Conservation (phyloP, 2,113 vertebrate genomes). For the Ptilorrhoa leucosticta region DNA sequence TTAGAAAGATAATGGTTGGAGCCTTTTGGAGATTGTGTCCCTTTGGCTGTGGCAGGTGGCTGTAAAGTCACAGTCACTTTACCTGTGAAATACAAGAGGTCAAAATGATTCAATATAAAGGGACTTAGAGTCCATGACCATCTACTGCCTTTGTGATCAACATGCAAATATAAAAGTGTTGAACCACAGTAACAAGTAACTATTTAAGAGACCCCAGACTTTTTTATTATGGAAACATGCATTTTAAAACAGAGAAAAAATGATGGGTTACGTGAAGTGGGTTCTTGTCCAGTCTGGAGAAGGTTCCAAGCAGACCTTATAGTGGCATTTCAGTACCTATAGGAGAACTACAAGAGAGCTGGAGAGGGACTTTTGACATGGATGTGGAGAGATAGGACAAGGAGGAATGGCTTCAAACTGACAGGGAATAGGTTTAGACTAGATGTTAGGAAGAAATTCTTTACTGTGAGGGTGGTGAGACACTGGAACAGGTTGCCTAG, state of each 20-base stretch:
- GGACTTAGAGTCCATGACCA: neutral
- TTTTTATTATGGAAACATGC: neutral
- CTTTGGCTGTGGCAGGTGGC: neutral
- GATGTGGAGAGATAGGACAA: neutral
- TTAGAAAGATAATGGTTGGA: neutral
- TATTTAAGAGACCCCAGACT: neutral
- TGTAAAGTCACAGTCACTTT: neutral
- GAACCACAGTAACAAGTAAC: neutral
- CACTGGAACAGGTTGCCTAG: neutral
- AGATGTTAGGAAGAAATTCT: neutral
- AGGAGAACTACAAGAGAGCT: neutral
- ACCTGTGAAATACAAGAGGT: neutral
- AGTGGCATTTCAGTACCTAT: neutral
- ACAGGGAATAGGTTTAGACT: neutral
- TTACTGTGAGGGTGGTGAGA: neutral
- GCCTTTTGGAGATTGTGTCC: neutral
- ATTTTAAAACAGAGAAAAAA: neutral
- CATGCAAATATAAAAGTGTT: neutral
- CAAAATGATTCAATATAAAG: neutral
- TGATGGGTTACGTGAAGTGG: neutral
- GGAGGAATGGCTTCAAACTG: neutral
- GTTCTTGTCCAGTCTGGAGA: neutral
- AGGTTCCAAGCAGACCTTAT: neutral
- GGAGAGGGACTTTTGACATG: neutral
- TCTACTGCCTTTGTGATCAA: neutral